Evolutionary conservation across 2,888 invertebrate genomes (phyloP).

Genomic region (Thelaira solivaga): DNA sequence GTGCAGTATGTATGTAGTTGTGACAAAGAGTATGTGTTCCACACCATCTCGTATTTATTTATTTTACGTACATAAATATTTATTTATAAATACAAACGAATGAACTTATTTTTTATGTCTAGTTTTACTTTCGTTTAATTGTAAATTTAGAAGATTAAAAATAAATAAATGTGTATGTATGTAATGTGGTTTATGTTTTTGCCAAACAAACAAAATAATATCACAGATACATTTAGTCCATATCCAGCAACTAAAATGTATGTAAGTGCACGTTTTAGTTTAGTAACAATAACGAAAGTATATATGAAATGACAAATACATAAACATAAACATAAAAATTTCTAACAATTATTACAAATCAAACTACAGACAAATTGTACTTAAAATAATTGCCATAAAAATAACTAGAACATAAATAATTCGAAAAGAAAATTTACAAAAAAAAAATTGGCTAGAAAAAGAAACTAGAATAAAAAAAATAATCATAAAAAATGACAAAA

Average conservation of each 20-base stretch:
- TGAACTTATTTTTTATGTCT: background rate
- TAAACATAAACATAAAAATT: background rate
- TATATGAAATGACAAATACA: no score
- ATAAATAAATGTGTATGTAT: background rate
- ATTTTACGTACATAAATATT: background rate
- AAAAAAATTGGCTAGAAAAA: background rate
- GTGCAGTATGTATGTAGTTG: no score
- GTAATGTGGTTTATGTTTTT: background rate
- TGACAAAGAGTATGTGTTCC: no score
- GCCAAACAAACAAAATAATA: conserved; percentile 24
- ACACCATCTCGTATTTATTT: no score
- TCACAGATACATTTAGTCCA: conserved; percentile 13
- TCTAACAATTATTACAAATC: conserved; percentile 31
- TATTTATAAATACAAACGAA: background rate
- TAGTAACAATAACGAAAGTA: conserved; percentile 10
- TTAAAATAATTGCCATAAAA: conserved; percentile 56
- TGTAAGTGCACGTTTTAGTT: no score
- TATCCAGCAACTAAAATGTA: conserved; percentile 33
- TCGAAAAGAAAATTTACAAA: no score
- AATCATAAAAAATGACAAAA: conserved; percentile 1
- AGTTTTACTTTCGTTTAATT: conserved; percentile 50
- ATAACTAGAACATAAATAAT: conserved; percentile 44
- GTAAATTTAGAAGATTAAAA: conserved; percentile 47
- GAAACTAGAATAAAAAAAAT: conserved; percentile 10
- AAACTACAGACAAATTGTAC: conserved; percentile 52